phyloP scores from a whole-genome alignment of 2,113 vertebrate genomes.

The Rallus limicola region DNA sequence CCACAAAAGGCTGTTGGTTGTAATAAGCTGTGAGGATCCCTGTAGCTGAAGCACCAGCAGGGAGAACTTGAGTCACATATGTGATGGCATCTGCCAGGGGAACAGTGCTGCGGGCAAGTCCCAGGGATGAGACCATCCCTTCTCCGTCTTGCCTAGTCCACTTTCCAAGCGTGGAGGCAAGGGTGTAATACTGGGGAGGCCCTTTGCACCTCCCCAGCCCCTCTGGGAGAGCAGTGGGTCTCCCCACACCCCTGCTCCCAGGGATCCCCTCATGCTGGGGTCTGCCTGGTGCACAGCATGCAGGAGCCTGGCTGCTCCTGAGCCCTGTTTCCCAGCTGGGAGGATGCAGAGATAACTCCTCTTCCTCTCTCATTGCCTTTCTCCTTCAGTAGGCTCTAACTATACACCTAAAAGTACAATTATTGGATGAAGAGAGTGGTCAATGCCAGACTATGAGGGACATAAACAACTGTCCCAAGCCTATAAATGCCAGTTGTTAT shows the following conservation, averaged over 20 bases:
- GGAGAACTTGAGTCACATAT: background rate
- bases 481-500: background rate
- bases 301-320: background rate
- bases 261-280: background rate
- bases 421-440: background rate
- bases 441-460: background rate
- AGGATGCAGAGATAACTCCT: background rate
- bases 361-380: background rate
- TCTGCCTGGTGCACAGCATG: background rate
- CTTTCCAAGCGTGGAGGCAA: rapidly evolving
- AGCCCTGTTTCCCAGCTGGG: background rate
- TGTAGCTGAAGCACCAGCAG: background rate
- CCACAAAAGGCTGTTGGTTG: background rate
- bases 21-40: background rate
- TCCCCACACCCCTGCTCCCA: background rate
- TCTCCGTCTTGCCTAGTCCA: rapidly evolving
- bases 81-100: background rate
- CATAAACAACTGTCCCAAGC: background rate
- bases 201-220: background rate
- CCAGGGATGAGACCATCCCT: background rate
- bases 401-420: background rate
- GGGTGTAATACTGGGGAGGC: background rate
- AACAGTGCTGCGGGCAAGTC: background rate
- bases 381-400: background rate
- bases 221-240: background rate